Conservation (phyloP, 2,888 invertebrate genomes). For the Philereme vetulata region DNA sequence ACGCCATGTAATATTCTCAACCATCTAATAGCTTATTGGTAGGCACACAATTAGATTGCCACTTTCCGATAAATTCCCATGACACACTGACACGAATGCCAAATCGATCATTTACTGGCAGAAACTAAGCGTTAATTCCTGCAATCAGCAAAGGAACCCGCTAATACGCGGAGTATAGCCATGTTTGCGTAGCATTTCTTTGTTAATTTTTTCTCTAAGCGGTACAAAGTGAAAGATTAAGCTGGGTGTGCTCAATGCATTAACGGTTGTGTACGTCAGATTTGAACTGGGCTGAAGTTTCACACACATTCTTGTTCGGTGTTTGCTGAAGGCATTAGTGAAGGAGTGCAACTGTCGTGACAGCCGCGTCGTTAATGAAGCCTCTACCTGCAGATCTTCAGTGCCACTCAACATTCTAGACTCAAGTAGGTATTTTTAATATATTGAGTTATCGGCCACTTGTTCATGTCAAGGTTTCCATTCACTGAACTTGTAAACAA, state of each 20-base stretch:
- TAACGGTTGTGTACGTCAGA: constrained; percentile 62
- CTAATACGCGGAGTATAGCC: constrained; percentile 59
- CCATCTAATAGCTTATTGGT: constrained; percentile 13
- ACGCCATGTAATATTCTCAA: constrained; percentile 19
- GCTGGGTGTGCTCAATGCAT: constrained; percentile 64
- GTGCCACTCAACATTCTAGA: constrained; percentile 26
- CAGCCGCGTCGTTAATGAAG: constrained; percentile 43
- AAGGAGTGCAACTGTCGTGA: constrained; percentile 66
- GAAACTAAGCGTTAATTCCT: constrained; percentile 49
- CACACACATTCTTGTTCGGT: constrained; percentile 65
- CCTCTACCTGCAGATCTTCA: constrained; percentile 31
- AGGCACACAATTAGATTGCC: constrained; percentile 21
- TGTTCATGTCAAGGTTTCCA: constrained; percentile 38
- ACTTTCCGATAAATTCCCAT: constrained; percentile 47
- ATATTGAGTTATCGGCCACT: constrained; percentile 30
- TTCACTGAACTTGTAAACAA: constrained; percentile 54
- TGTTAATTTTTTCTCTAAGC: constrained; percentile 73
- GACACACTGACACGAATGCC: constrained; percentile 53
- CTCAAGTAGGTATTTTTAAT: constrained; percentile 21
- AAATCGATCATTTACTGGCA: constrained; percentile 45
- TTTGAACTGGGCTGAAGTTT: constrained; percentile 71
- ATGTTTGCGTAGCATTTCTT: constrained; percentile 67
- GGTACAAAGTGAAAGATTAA: constrained; percentile 79
- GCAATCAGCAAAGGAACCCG: constrained; percentile 57
- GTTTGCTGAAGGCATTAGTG: constrained; percentile 68